Base-by-base conservation (phyloP, 2,797 vertebrate species). In the Arrhamphus sclerolepis region DNA sequence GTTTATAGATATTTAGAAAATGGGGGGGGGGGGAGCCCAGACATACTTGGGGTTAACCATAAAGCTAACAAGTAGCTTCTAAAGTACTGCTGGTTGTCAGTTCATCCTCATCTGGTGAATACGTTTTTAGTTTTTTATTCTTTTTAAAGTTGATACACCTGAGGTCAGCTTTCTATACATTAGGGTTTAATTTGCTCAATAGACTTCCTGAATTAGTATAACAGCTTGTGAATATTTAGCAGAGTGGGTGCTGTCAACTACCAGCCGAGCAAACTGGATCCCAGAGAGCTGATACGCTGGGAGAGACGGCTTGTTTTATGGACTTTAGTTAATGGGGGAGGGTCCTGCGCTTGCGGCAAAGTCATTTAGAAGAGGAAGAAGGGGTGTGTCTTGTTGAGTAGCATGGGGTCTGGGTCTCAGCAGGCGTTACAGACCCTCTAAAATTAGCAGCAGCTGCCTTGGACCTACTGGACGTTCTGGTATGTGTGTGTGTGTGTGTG, bases 391-490 rank as follows among this genome's bases (percentile, higher is more conserved):
- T 71, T 66, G 73, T 38, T 20, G 53, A 67, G 47, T 42, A 28
- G 73, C 18, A 29, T 59, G 64, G 80, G 83, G 73, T 77, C 79
- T 69, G 24, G 40, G 69, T 59, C 68, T 75, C 26, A 55, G 77
- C 79, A 81, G 74, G 72, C 71, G 65, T 78, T 78, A 76, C 80
- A 80, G 77, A 72, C 65, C 54, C 0, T 62, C 75, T 87, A 86
- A 88, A 87, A 89, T 90, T 90, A 91, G 86, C 87, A 82, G 82
- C 90, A 90, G 90, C 87, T 91, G 90, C 84, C 82, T 62, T 63
- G 61, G 57, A 46, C 65, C 72, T 66, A 73, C 47, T 77, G 74
- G 67, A 81, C 81, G 71, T 65, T 74, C 61, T 66, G 54, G 64
- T 26, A 28, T 61, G 70, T 75, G 6, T 75, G 43, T 60, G 70